Evolutionary conservation across 1,140 invertebrate species (phyloP).

Genomic region (Drosophila micromelanica): DNA sequence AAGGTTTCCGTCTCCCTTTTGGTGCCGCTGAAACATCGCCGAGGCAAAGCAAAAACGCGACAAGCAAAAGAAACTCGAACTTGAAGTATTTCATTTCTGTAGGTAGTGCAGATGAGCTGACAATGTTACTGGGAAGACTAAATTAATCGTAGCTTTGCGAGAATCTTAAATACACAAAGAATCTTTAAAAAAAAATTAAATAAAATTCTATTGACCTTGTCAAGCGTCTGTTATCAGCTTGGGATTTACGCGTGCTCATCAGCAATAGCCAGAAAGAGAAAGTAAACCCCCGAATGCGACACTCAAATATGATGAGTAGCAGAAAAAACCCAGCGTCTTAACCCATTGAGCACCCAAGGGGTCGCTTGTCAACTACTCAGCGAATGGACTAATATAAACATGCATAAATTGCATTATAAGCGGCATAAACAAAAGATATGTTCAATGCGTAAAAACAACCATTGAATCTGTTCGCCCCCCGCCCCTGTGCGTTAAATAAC

Average conservation of each 20-base stretch:
- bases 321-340: conserved; percentile 35
- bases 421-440: conserved; percentile 65
- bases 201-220: conserved; percentile 13
- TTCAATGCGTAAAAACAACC: conserved; percentile 23
- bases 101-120: background rate
- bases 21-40: conserved; percentile 37
- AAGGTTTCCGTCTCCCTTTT: conserved; percentile 39
- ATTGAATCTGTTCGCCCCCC: conserved; percentile 15
- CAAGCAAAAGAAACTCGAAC: conserved; percentile 44
- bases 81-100: conserved; percentile 58
- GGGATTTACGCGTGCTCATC: conserved; percentile 34
- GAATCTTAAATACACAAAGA: conserved; percentile 31
- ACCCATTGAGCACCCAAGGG: conserved; percentile 55
- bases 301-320: conserved; percentile 6
- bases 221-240: conserved; percentile 39
- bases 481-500: conserved; percentile 45
- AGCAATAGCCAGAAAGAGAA: conserved; percentile 12
- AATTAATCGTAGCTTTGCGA: background rate
- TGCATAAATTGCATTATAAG: conserved; percentile 79
- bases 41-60: conserved; percentile 29
- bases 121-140: conserved; percentile 4
- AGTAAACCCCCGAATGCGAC: conserved; percentile 44
- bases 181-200: background rate
- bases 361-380: conserved; percentile 13
- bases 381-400: conserved; percentile 58